These are phyloP conservation scores for Pongo pygmaeus DNA, from an alignment of 2,113 vertebrate species.

Conservation along the genomic window DNA sequence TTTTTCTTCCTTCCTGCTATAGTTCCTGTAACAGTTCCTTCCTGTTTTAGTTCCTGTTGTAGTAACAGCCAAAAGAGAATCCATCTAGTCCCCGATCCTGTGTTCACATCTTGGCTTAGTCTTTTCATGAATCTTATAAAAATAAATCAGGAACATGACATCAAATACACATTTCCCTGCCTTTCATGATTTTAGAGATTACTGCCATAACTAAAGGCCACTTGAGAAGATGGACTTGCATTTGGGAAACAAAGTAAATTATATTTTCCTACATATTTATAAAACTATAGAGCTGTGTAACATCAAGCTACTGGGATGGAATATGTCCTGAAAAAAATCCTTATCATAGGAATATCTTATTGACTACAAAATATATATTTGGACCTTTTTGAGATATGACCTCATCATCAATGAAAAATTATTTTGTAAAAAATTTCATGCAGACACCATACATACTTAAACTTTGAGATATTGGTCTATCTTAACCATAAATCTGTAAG, in stretches of 20 bases:
- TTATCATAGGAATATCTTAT: not conserved
- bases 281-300: not conserved
- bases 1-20: not conserved
- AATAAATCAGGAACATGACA: not conserved
- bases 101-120: not conserved
- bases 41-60: not conserved
- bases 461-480: not conserved
- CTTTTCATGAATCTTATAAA: not conserved
- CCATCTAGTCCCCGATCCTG: not conserved
- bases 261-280: not conserved
- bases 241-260: not conserved
- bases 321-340: not conserved
- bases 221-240: not conserved
- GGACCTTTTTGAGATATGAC: not conserved
- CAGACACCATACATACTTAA: not conserved
- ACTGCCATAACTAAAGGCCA: not conserved
- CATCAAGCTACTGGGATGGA: not conserved
- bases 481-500: not conserved
- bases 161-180: not conserved
- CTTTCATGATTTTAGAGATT: slow-evolving; percentile 14
- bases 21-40: too few species aligned
- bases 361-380: slow-evolving; percentile 1
- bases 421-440: not conserved
- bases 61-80: not conserved
- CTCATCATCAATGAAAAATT: not conserved